Base-by-base conservation (phyloP, 2,888 invertebrate genomes). In the Aleiodes alternator region DNA sequence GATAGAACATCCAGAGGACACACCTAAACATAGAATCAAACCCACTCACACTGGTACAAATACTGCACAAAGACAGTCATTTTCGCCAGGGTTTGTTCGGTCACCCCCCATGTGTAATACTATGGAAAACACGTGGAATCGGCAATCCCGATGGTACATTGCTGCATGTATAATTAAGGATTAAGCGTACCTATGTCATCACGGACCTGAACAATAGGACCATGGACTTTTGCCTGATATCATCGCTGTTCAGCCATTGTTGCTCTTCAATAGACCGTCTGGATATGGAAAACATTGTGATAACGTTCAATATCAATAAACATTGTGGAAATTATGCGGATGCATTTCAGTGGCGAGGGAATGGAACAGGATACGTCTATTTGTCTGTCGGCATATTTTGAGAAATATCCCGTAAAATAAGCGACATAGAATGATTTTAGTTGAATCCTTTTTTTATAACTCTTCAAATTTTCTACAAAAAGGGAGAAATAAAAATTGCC, bases 161-260 rank as follows among this genome's bases (percentile, higher is more conserved):
- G 78, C 71, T 81, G 76, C 80, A 81, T 81, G 78, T 79, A 81
- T 79, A 81, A 81, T 81, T 80, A 81, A 81, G 79, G 80, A 80
- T 81, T 81, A 81, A 79, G 79, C 79, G 74, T 69, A 69, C 76
- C 68, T 75, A 76, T 78, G 81, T 80, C 78, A 81, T 81, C 79
- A 78, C 50, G 73, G 73, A 51, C 68, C 77, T 68, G 77, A 81
- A 79, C 80, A 81, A 81, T 81, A 76, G 77, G n/a, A n/a, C 74
- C 34, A n/a, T 48, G 74, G 76, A 81, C 76, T 80, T 79, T 81
- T 79, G 80, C 75, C 76, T 74, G 78, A 79, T 78, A 76, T 78
- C 79, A 80, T 79, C 75, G 68, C 72, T 76, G 23, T 23, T 51
- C 51, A 12, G n/a, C 38, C 23, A 75, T 75, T 75, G 75, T 75